A percentile compares a stretch with the other conserved stretches of the same genome.
These are phyloP conservation scores for Pterobdella sp. DNA, from an alignment of 2,888 invertebrate genomes.

Conservation along the genomic window DNA sequence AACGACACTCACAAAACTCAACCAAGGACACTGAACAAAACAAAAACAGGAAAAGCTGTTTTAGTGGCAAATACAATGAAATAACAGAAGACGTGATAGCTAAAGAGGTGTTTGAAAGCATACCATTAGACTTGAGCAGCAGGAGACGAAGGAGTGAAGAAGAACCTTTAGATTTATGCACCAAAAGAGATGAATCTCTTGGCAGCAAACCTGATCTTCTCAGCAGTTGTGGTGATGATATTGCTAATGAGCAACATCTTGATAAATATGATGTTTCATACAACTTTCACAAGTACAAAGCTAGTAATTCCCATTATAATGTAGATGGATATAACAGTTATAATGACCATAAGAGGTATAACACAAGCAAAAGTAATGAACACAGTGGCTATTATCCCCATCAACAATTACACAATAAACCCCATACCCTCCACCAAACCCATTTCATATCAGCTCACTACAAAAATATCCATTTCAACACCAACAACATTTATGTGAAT, in stretches of 20 bases:
- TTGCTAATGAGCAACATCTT: neutral
- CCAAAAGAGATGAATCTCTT: neutral
- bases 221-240: slow-evolving; percentile 18
- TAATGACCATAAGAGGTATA: neutral
- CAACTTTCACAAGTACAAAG: neutral
- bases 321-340: neutral
- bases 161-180: neutral
- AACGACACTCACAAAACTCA: no score
- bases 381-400: neutral
- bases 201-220: slow-evolving; percentile 24
- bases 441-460: neutral
- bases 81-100: neutral
- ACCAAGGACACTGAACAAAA: neutral
- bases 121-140: slow-evolving; percentile 17
- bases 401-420: neutral
- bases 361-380: neutral
- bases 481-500: slow-evolving; percentile 10
- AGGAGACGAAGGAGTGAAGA: neutral
- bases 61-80: neutral
- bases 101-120: neutral
- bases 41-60: neutral
- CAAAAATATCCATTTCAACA: neutral
- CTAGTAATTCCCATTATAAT: neutral
- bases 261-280: neutral
- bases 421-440: neutral